phyloP scores from a whole-genome alignment of 2,797 vertebrate species.

The Capromys pilorides region DNA sequence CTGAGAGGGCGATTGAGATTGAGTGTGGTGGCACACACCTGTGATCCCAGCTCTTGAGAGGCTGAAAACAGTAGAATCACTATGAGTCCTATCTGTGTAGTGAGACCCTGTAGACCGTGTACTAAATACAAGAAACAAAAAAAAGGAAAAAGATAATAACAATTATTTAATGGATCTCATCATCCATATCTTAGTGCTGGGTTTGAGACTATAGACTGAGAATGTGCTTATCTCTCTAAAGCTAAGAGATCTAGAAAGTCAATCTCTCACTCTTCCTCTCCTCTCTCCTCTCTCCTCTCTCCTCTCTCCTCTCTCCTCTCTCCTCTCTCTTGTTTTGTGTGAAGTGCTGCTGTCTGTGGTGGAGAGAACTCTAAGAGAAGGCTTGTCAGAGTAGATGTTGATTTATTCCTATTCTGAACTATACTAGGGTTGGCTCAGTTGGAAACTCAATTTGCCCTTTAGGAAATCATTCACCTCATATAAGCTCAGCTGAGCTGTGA shows the following conservation, averaged over 20 bases:
- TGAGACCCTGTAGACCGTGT: too few species aligned
- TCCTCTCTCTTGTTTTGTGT: background rate
- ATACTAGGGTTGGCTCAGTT: slow-evolving; percentile 49
- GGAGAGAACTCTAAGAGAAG: slow-evolving; percentile 27
- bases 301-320: background rate
- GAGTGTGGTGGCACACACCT: too few species aligned
- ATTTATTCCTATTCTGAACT: slow-evolving; percentile 56
- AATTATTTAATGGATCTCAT: slow-evolving; percentile 27
- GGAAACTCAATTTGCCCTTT: slow-evolving; percentile 58
- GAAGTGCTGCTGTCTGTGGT: slow-evolving; percentile 24
- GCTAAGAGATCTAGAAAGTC: slow-evolving; percentile 35
- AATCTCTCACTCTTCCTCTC: too few species aligned
- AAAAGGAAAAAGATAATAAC: background rate
- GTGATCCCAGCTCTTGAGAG: too few species aligned
- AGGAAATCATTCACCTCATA: slow-evolving; percentile 45
- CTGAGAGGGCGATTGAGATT: too few species aligned
- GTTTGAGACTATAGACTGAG: slow-evolving; percentile 15
- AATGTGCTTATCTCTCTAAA: slow-evolving; percentile 12
- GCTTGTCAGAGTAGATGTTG: slow-evolving; percentile 41
- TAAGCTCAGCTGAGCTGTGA: slow-evolving; percentile 49
- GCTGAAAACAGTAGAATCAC: too few species aligned
- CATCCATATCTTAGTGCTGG: background rate
- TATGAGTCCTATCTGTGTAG: too few species aligned
- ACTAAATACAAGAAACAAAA: too few species aligned
- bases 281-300: background rate